Conservation (phyloP, 2,888 invertebrate genomes). For the Heliconius ismenius region DNA sequence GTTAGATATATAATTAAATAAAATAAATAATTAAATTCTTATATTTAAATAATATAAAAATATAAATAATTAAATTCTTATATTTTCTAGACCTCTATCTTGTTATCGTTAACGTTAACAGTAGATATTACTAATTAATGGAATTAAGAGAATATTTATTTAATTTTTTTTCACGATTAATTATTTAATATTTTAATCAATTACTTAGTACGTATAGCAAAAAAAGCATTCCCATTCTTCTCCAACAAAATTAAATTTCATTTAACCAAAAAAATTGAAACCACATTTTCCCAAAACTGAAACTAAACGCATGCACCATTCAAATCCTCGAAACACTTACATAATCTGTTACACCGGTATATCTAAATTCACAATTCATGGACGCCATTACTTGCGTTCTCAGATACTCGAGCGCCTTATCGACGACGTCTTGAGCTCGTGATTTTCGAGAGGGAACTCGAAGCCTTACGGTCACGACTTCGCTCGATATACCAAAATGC, state of each 20-base stretch:
- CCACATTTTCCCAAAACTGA: slow-evolving; percentile 6
- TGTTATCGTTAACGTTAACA: too few species aligned
- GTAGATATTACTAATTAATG: too few species aligned
- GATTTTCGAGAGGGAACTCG: slow-evolving; percentile 69
- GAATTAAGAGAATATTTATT: too few species aligned
- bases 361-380: slow-evolving; percentile 42
- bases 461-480: slow-evolving; percentile 70
- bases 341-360: slow-evolving; percentile 34
- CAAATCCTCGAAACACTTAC: slow-evolving; percentile 32
- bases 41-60: too few species aligned
- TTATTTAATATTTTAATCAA: background rate
- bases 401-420: slow-evolving; percentile 40
- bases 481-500: slow-evolving; percentile 71
- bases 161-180: too few species aligned
- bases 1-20: too few species aligned
- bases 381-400: slow-evolving; percentile 41
- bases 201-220: too few species aligned
- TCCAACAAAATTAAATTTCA: background rate
- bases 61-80: too few species aligned
- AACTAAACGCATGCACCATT: slow-evolving; percentile 32
- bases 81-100: too few species aligned
- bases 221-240: too few species aligned
- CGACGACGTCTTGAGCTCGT: slow-evolving; percentile 54
- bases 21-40: too few species aligned
- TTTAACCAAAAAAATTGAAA: background rate